Conservation (phyloP, 2,797 vertebrate genomes). For the Miichthys miiuy region DNA sequence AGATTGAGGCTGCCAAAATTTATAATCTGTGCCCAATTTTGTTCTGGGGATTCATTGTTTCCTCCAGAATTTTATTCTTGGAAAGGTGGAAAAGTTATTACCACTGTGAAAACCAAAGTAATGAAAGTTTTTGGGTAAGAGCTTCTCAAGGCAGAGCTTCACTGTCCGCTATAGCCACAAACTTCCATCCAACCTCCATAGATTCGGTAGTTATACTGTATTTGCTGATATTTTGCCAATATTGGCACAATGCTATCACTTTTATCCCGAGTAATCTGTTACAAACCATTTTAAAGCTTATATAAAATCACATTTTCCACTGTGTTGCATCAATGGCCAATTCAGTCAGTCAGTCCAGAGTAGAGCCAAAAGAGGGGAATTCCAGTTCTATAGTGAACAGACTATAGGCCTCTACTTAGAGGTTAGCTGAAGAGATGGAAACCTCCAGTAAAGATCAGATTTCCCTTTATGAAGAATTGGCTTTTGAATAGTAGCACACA, state of each 20-base stretch:
- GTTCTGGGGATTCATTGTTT: conserved; percentile 37
- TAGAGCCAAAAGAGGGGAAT: not conserved
- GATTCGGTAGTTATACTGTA: not conserved
- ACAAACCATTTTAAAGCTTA: not conserved
- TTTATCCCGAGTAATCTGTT: conserved; percentile 10
- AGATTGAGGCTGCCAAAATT: conserved; percentile 22
- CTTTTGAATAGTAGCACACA: no score
- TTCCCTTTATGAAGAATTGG: no score
- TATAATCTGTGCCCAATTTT: conserved; percentile 27
- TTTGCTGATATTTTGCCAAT: conserved; percentile 1
- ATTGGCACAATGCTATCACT: not conserved
- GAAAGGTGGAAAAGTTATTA: conserved; percentile 39
- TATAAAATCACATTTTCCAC: conserved; percentile 9
- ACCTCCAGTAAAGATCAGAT: not conserved
- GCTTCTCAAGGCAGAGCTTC: conserved; percentile 10
- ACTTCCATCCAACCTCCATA: not conserved
- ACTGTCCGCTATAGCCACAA: not conserved
- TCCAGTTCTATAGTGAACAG: not conserved
- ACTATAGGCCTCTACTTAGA: not conserved
- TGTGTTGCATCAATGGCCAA: not conserved
- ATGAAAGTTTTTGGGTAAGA: conserved; percentile 27
- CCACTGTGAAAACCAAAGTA: conserved; percentile 19
- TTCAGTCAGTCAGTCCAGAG: not conserved
- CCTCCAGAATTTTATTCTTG: conserved; percentile 23
- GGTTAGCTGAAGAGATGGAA: not conserved